These are phyloP conservation scores for Callipepla squamata DNA, from an alignment of 2,113 vertebrate species.

Conservation along the genomic window DNA sequence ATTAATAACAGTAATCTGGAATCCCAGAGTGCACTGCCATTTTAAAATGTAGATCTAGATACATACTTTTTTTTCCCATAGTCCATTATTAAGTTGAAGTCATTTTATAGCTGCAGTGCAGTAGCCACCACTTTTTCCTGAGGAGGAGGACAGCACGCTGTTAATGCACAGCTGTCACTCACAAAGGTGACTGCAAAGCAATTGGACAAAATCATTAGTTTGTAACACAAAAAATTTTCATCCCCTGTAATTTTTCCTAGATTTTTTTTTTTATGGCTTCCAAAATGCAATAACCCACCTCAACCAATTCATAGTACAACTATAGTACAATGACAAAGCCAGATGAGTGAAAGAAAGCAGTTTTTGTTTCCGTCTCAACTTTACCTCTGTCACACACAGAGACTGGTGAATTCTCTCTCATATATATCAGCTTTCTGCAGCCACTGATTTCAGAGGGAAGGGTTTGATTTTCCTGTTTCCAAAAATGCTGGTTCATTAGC, in stretches of 20 bases:
- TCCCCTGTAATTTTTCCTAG: slow-evolving; percentile 77
- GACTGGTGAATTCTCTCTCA: slow-evolving; percentile 70
- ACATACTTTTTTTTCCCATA: not conserved
- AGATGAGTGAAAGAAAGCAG: not conserved
- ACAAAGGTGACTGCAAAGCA: slow-evolving; percentile 71
- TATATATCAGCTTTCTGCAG: slow-evolving; percentile 73
- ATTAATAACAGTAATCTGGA: slow-evolving; percentile 73
- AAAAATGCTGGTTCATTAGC: not conserved
- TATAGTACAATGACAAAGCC: slow-evolving; percentile 12
- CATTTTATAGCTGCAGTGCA: slow-evolving; percentile 50
- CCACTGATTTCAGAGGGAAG: slow-evolving; percentile 72
- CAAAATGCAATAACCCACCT: slow-evolving; percentile 69
- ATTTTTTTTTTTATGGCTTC: slow-evolving; percentile 64
- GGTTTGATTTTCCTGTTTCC: slow-evolving; percentile 26
- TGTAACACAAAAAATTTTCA: slow-evolving; percentile 82
- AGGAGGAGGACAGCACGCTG: slow-evolving; percentile 62
- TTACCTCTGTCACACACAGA: slow-evolving; percentile 52
- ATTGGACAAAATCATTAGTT: slow-evolving; percentile 64
- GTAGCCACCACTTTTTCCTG: slow-evolving; percentile 49
- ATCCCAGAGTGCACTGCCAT: slow-evolving; percentile 55
- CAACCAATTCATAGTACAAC: slow-evolving; percentile 30
- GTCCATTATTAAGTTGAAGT: slow-evolving; percentile 60
- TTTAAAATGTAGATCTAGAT: slow-evolving; percentile 63
- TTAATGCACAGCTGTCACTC: slow-evolving; percentile 78
- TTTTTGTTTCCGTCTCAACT: slow-evolving; percentile 56